phyloP scores from a whole-genome alignment of 2,797 vertebrate species.

The Notoglanidium macrostoma region DNA sequence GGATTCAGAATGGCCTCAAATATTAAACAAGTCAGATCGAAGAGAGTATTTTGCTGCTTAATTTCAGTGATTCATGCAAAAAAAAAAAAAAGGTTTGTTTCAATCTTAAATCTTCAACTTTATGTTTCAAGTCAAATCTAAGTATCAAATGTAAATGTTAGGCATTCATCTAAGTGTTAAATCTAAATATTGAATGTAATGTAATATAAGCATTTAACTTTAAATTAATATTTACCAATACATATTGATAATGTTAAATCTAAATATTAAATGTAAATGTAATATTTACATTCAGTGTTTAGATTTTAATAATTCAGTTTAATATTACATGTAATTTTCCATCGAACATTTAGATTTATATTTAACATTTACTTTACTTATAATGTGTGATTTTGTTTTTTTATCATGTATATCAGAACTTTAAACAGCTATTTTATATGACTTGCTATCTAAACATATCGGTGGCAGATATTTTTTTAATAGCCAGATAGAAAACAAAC shows the following conservation, averaged over 20 bases:
- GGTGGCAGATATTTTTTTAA: not conserved
- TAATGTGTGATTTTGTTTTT: not conserved
- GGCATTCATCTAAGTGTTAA: no score
- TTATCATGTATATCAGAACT: not conserved
- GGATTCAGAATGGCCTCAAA: not conserved
- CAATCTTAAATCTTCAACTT: no score
- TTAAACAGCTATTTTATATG: not conserved
- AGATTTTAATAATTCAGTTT: no score
- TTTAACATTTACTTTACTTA: not conserved
- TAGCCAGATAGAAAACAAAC: not conserved
- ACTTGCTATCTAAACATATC: not conserved
- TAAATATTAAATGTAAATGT: no score
- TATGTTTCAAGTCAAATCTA: not conserved
- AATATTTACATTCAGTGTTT: not conserved
- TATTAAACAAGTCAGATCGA: not conserved
- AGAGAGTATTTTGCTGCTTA: not conserved
- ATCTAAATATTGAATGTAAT: no score
- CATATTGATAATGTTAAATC: no score
- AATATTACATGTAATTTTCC: not conserved
- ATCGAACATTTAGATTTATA: not conserved
- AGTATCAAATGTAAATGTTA: no score
- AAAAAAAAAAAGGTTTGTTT: not conserved
- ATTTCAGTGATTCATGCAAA: not conserved
- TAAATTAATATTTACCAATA: no score
- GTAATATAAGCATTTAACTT: no score